These are phyloP conservation scores for Litocranius walleri DNA, from an alignment of 2,113 vertebrate genomes.

Conservation along the genomic window DNA sequence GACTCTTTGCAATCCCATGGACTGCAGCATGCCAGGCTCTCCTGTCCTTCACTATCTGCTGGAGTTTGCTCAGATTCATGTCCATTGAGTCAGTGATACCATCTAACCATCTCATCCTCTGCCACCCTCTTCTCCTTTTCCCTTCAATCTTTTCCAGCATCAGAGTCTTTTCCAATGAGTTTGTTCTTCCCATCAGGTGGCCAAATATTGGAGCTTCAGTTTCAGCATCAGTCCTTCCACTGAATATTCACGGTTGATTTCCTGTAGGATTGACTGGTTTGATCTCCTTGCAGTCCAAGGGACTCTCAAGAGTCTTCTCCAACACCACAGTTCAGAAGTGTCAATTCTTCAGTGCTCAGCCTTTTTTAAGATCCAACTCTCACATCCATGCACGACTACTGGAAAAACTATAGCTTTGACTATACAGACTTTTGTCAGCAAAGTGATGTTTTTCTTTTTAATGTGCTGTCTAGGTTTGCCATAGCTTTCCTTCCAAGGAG, in stretches of 20 bases:
- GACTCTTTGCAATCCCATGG: neutral
- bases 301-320: neutral
- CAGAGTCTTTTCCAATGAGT: neutral
- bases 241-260: neutral
- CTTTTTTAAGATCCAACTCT: neutral
- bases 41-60: neutral
- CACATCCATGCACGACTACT: neutral
- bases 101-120: neutral
- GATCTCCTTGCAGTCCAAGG: neutral
- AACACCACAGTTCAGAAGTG: neutral
- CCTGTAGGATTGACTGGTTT: neutral
- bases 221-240: neutral
- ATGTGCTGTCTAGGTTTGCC: neutral
- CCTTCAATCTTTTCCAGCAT: neutral
- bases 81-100: neutral
- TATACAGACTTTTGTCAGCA: neutral
- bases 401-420: neutral
- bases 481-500: neutral
- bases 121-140: neutral
- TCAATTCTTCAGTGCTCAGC: neutral
- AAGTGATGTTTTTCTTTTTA: neutral
- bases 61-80: neutral
- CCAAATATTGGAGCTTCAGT: neutral
- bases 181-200: neutral
- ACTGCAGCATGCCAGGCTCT: neutral